These are phyloP conservation scores for Pangasius krempfi DNA, from an alignment of 2,797 vertebrate species.

Conservation along the genomic window DNA sequence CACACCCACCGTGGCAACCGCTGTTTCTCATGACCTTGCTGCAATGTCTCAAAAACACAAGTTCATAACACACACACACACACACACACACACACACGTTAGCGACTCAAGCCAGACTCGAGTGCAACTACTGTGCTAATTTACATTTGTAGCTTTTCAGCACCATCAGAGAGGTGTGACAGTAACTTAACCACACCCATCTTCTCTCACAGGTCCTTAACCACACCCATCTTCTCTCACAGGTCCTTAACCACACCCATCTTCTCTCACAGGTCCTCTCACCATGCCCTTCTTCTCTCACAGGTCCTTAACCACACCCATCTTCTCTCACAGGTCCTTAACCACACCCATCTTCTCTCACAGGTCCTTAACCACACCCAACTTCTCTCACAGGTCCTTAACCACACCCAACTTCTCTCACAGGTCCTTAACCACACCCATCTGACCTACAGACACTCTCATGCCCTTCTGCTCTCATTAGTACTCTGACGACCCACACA, in stretches of 20 bases:
- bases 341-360: background rate
- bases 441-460: background rate
- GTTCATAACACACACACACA: background rate
- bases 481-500: background rate
- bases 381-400: background rate
- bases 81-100: background rate
- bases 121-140: slow-evolving; percentile 50
- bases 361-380: background rate
- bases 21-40: slow-evolving; percentile 48
- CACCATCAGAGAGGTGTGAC: too few species aligned
- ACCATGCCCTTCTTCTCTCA: background rate
- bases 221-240: background rate
- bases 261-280: background rate
- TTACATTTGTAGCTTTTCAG: background rate
- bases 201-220: background rate
- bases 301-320: background rate
- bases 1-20: slow-evolving; percentile 33
- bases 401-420: background rate
- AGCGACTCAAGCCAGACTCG: slow-evolving; percentile 8
- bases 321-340: background rate
- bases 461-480: background rate
- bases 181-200: background rate
- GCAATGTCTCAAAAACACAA: slow-evolving; percentile 39
- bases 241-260: background rate
- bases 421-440: background rate